Conservation (phyloP, 2,113 vertebrate genomes). For the Syngnathus floridae region DNA sequence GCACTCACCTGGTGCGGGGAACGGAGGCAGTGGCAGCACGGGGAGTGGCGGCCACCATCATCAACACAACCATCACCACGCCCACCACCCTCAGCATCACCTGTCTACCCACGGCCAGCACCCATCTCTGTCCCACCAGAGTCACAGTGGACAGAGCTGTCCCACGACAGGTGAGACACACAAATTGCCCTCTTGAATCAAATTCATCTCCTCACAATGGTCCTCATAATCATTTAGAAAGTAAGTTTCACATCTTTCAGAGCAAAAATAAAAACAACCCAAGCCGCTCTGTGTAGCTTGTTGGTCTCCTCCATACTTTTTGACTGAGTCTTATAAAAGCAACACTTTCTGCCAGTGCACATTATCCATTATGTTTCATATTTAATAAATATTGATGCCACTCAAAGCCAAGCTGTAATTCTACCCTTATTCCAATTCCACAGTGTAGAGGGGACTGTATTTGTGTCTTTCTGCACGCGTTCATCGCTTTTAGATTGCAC, state of each 20-base stretch:
- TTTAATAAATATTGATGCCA: slow-evolving; percentile 20
- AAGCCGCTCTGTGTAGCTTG: not conserved
- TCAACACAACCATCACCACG: slow-evolving; percentile 58
- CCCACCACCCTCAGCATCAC: slow-evolving; percentile 57
- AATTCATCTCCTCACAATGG: not conserved
- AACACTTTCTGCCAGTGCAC: not conserved
- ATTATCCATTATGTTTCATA: not conserved
- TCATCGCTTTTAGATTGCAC: slow-evolving; percentile 36
- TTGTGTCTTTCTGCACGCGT: slow-evolving; percentile 6
- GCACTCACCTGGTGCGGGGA: slow-evolving; percentile 69
- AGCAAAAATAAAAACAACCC: not conserved
- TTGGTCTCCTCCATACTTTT: not conserved
- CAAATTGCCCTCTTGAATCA: not conserved
- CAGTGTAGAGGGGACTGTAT: slow-evolving; percentile 24
- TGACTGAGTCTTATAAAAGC: slow-evolving; percentile 4
- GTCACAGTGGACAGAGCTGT: slow-evolving; percentile 71
- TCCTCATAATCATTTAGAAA: not conserved
- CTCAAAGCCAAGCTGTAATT: slow-evolving; percentile 22
- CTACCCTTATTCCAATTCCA: slow-evolving; percentile 21
- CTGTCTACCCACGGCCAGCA: slow-evolving; percentile 64
- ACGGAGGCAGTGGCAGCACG: slow-evolving; percentile 63
- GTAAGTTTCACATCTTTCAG: not conserved
- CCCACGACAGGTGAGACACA: slow-evolving; percentile 72
- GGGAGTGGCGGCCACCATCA: slow-evolving; percentile 39
- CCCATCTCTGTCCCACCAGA: slow-evolving; percentile 71